Base-by-base conservation (phyloP, 2,113 vertebrate species). In the Ammodytes dubius region DNA sequence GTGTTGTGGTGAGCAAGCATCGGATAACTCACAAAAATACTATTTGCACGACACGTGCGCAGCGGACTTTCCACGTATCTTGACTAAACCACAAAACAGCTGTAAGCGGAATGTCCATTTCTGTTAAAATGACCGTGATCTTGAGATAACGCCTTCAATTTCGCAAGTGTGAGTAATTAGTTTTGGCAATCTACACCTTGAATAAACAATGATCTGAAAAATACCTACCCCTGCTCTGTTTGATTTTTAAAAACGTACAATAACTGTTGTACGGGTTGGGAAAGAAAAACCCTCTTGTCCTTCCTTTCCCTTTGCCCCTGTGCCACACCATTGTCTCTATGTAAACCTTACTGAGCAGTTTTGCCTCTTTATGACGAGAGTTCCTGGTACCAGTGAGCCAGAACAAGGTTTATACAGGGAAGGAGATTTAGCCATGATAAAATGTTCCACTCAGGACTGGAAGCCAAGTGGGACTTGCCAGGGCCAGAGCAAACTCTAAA, bases 381-480 rank as follows among this genome's bases (percentile, higher is more conserved):
- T n/a, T 79, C 61, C 72, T 69, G 54, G 46, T 50, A 64, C 59
- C 52, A 35, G 54, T 50, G 70, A 85, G 79, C 70, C 84, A 83
- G 70, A 75, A 57, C 52, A 73, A 70, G 66, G 64, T 79, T 73
- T 76, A 79, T 66, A 46, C n/a, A 79, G 63, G 37, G 71, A 77
- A 73, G 53, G 50, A 85, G 79, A 83, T 82, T 64, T 17, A 5
- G n/a, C 59, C 77, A 42, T 15, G 80, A 89, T 87, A 79, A 85
- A 70, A 77, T 81, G 85, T 87, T 87, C 77, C 85, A 86, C 74
- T 75, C 59, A 37, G 17, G 47, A 46, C n/a, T 50, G 19, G 40
- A 54, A 63, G 79, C 74, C 80, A 82, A 71, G 58, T 77, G 53
- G 77, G 74, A 77, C 74, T 70, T 45, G 14, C 37, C 59, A 19